These are phyloP conservation scores for Eremophila alpestris DNA, from an alignment of 2,797 vertebrate species.

Conservation along the genomic window DNA sequence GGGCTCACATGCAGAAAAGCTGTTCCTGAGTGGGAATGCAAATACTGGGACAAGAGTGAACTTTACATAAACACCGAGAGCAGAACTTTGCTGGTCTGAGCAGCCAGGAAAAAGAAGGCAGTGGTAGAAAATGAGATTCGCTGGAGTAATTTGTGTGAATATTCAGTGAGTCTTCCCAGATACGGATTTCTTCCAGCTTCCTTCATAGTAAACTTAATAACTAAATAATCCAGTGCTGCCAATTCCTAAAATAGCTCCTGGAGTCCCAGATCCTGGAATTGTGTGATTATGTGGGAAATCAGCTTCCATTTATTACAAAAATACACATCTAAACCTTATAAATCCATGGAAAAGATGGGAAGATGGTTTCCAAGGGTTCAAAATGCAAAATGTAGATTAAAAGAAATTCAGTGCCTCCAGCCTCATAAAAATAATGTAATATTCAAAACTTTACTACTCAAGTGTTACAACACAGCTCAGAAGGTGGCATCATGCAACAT, in stretches of 20 bases:
- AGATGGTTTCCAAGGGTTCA: neutral
- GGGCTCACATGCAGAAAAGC: neutral
- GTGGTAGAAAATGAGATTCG: conserved; percentile 35
- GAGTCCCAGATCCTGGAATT: neutral
- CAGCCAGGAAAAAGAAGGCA: neutral
- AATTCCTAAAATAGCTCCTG: conserved; percentile 13
- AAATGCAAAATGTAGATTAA: neutral
- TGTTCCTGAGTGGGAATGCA: conserved; percentile 31
- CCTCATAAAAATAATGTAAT: neutral
- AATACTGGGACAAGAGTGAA: conserved; percentile 50
- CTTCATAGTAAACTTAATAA: conserved; percentile 56
- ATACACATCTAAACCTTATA: neutral
- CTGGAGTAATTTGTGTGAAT: conserved; percentile 35
- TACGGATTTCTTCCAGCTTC: conserved; percentile 26
- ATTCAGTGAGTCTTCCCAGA: conserved; percentile 36
- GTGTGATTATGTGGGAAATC: neutral
- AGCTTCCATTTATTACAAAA: neutral
- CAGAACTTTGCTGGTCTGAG: conserved; percentile 17
- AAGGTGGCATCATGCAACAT: neutral
- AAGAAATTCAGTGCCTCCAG: neutral
- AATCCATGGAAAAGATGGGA: neutral
- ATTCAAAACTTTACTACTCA: neutral
- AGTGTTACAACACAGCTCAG: neutral
- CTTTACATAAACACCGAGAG: neutral
- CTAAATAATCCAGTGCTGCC: conserved; percentile 18